Conservation (phyloP, 2,113 vertebrate genomes). For the Lathamus discolor region DNA sequence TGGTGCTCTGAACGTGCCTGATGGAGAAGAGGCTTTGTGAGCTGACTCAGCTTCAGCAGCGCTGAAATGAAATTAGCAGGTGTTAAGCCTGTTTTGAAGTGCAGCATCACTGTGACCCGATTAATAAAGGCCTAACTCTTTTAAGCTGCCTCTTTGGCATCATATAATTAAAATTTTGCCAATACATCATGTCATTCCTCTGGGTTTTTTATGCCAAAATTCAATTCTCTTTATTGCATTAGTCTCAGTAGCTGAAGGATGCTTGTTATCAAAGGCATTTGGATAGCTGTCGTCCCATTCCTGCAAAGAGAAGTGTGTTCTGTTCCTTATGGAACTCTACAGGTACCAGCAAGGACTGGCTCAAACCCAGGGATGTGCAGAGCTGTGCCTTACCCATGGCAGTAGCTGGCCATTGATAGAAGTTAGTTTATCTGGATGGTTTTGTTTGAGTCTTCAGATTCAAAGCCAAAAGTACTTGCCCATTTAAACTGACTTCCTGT, state of each 20-base stretch:
- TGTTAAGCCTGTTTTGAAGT: constrained; percentile 62
- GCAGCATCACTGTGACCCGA: constrained; percentile 21
- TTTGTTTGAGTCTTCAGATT: background rate
- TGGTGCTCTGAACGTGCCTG: background rate
- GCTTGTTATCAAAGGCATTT: background rate
- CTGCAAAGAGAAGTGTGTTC: background rate
- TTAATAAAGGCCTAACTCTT: constrained; percentile 44
- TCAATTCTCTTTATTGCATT: constrained; percentile 36
- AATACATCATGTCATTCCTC: constrained; percentile 19
- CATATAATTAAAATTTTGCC: constrained; percentile 27
- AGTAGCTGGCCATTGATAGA: background rate
- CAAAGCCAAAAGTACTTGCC: background rate
- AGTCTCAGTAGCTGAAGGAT: background rate
- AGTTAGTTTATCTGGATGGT: background rate
- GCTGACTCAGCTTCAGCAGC: constrained; percentile 51
- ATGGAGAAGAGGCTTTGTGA: background rate
- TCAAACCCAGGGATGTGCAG: background rate
- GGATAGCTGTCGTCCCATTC: background rate
- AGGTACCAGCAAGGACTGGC: background rate
- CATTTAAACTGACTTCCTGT: background rate
- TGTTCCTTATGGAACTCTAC: background rate
- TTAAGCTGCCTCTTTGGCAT: constrained; percentile 21
- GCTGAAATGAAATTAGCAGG: constrained; percentile 46
- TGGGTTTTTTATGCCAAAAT: background rate
- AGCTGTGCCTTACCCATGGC: background rate